Evolutionary conservation across 2,888 invertebrate species (phyloP), one percentile per base, ranked within the genome.

Genomic region (Drosophila prolongata): DNA sequence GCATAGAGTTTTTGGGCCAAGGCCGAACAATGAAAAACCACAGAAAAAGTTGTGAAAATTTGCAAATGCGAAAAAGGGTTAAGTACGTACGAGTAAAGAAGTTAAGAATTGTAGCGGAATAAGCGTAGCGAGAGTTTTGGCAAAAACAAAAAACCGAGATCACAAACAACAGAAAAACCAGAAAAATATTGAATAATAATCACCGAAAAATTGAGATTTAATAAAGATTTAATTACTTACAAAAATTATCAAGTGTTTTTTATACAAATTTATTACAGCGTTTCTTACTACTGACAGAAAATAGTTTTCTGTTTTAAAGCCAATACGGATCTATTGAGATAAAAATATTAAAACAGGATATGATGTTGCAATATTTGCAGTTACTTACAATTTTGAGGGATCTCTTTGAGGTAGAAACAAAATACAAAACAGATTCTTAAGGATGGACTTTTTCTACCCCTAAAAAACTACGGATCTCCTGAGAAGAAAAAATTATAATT

Each of bases 131-230:
- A 72, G 73, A 58, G 73, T 54, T 56, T 58, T 64, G 56, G 59
- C 46, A 47, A 65, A 61, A 57, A 27, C 27, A 30, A 44, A 73
- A 65, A 53, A 68, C 35, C 50, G 57, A 68, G 47, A 54, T 42
- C 37, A 54, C 54, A 58, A 43, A 50, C 24, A 59, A 65, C 38
- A 52, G 14, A 40, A 60, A 44, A 65, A 42, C 47, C 42, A 42
- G 74, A 77, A 77, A 72, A 86, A 89, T 89, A 90, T 89, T 90
- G 82, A 84, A 89, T 85, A 78, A 89, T 86, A 89, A 87, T 87
- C 79, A 80, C 83, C 83, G 85, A 77, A 66, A 87, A 84, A 84
- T 84, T 84, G 83, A 85, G 86, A 85, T 87, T 85, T 85, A 85
- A 85, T 85, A 85, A 85, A 85, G 79, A 85, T 85, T 85, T 87